These are phyloP conservation scores for Trissoscelio sp. DNA, from an alignment of 2,888 invertebrate species.

Conservation along the genomic window DNA sequence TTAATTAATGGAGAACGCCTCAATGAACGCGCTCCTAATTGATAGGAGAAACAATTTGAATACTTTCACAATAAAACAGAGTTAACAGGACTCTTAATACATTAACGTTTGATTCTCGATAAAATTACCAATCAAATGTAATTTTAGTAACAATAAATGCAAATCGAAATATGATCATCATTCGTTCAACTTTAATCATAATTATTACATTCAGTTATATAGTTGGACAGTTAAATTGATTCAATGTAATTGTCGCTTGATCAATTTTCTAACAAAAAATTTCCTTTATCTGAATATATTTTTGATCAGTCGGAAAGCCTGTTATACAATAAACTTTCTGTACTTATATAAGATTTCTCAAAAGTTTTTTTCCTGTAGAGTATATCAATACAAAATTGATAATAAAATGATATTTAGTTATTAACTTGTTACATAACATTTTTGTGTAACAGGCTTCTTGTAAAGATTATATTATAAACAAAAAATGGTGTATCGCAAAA, in stretches of 20 bases:
- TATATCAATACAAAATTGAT: slow-evolving; percentile 17
- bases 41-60: slow-evolving; percentile 21
- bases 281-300: neutral
- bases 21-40: slow-evolving; percentile 13
- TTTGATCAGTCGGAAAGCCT: slow-evolving; percentile 32
- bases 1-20: slow-evolving; percentile 24
- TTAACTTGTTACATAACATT: neutral
- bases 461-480: slow-evolving; percentile 17
- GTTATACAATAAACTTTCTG: slow-evolving; percentile 22
- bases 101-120: slow-evolving; percentile 13
- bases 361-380: slow-evolving; percentile 1
- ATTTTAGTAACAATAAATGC: slow-evolving; percentile 31
- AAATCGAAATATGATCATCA: slow-evolving; percentile 32
- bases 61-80: slow-evolving; percentile 9
- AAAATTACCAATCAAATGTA: slow-evolving; percentile 14
- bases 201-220: slow-evolving; percentile 30
- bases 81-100: neutral
- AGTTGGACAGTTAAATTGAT: slow-evolving; percentile 4
- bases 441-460: slow-evolving; percentile 19
- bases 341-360: neutral
- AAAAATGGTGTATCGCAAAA: slow-evolving; percentile 38
- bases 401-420: neutral
- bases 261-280: neutral
- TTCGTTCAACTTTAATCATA: slow-evolving; percentile 36
- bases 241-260: neutral